Evolutionary conservation across 2,888 invertebrate genomes (phyloP).

Genomic region (Volucella inflata): DNA sequence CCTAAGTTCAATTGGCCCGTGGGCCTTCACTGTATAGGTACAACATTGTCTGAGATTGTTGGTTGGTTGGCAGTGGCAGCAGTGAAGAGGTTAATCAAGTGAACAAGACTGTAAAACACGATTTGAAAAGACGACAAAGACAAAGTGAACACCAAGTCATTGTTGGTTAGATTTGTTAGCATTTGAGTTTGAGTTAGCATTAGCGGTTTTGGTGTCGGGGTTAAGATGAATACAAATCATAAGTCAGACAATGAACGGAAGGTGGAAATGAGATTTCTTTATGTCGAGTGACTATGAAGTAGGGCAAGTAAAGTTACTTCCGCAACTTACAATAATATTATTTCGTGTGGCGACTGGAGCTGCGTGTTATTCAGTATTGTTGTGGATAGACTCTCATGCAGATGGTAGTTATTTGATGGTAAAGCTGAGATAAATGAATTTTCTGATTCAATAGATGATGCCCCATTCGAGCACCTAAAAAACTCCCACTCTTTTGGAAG

Average conservation of each 20-base stretch:
- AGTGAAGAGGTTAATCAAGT: slow-evolving; percentile 61
- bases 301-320: slow-evolving; percentile 16
- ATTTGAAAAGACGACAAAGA: slow-evolving; percentile 31
- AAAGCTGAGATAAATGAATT: too few species aligned
- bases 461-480: too few species aligned
- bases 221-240: neutral
- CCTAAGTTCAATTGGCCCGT: slow-evolving; percentile 29
- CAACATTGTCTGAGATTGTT: slow-evolving; percentile 37
- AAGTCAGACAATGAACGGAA: slow-evolving; percentile 10
- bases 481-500: too few species aligned
- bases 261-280: neutral
- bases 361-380: neutral
- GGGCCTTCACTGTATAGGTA: slow-evolving; percentile 5
- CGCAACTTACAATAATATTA: slow-evolving; percentile 15
- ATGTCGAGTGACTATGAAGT: neutral
- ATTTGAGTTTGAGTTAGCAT: slow-evolving; percentile 20
- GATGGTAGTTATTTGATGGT: too few species aligned
- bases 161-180: slow-evolving; percentile 27
- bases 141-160: slow-evolving; percentile 10
- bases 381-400: too few species aligned
- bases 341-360: neutral
- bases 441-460: too few species aligned
- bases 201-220: slow-evolving; percentile 15
- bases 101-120: slow-evolving; percentile 49
- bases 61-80: slow-evolving; percentile 10